These are phyloP conservation scores for Coendou prehensilis DNA, from an alignment of 2,797 vertebrate genomes.

Conservation along the genomic window DNA sequence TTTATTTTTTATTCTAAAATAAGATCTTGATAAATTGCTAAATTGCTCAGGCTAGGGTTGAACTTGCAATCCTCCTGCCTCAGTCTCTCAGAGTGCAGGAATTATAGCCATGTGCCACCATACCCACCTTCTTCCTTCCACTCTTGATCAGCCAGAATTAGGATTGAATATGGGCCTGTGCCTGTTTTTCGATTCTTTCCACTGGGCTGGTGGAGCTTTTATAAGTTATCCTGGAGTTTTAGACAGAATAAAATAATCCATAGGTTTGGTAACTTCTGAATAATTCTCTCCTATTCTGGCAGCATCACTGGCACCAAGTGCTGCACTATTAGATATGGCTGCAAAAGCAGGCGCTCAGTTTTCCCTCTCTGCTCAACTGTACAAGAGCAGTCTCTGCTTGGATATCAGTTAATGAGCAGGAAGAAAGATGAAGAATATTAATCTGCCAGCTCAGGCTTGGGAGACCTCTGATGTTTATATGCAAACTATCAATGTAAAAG, in stretches of 20 bases:
- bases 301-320: not conserved
- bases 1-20: not conserved
- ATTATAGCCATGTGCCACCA: not conserved
- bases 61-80: not conserved
- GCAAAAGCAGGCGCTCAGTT: not conserved
- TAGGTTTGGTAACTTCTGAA: not conserved
- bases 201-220: not conserved
- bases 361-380: not conserved
- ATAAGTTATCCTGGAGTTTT: not conserved
- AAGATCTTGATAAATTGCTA: not conserved
- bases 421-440: not conserved
- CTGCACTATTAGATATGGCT: not conserved
- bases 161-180: not conserved
- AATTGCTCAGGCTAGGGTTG: no score
- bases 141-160: not conserved
- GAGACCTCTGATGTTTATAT: not conserved
- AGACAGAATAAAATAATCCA: not conserved
- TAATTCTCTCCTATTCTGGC: not conserved
- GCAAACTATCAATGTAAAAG: not conserved
- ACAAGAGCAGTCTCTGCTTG: slow-evolving; percentile 1
- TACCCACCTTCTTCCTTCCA: not conserved
- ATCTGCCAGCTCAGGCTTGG: not conserved
- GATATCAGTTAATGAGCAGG: not conserved
- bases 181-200: not conserved
- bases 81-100: not conserved